Conservation (phyloP, 2,888 invertebrate species). For the Loripinus fragilis region DNA sequence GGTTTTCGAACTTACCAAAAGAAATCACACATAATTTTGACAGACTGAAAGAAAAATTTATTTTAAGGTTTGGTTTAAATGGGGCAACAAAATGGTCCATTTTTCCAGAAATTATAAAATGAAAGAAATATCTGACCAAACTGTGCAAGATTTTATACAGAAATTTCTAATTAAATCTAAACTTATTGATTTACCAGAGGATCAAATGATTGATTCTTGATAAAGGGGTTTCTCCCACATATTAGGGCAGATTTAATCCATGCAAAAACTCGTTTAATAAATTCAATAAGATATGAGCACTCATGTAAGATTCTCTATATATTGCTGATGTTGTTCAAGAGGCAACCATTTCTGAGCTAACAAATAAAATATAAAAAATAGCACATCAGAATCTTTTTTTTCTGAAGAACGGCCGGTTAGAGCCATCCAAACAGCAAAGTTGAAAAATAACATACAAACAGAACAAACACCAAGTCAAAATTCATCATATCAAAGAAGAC, state of each 20-base stretch:
- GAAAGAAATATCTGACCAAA: constrained; percentile 31
- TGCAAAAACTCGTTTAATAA: constrained; percentile 10
- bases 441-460: neutral
- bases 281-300: no score
- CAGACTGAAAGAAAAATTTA: neutral
- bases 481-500: neutral
- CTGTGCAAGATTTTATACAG: constrained; percentile 32
- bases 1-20: neutral
- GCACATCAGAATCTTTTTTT: neutral
- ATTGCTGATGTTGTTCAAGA: constrained; percentile 24
- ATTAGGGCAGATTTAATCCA: constrained; percentile 34
- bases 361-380: neutral
- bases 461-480: neutral
- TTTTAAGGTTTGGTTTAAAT: neutral
- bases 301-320: no score
- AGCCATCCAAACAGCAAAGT: constrained; percentile 3
- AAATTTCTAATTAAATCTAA: constrained; percentile 18
- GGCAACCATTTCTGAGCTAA: neutral
- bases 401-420: constrained; percentile 9
- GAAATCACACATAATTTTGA: neutral
- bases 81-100: neutral
- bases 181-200: constrained; percentile 9
- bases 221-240: constrained; percentile 28
- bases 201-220: no score
- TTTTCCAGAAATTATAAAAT: neutral